These are phyloP conservation scores for Callionymus lyra DNA, from an alignment of 2,113 vertebrate species.

Conservation along the genomic window DNA sequence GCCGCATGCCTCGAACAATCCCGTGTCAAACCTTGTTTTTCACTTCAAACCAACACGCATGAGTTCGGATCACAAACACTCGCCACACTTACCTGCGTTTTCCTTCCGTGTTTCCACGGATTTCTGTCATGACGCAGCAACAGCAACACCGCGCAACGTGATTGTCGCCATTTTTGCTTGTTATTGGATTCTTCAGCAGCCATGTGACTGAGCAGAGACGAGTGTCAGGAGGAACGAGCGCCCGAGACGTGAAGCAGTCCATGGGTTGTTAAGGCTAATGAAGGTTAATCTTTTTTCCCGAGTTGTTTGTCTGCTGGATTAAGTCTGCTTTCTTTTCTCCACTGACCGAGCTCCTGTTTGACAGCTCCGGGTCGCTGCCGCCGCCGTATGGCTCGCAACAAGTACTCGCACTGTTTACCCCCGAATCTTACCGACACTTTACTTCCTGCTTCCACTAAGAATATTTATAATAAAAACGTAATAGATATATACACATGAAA, in stretches of 20 bases:
- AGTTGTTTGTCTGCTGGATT: slow-evolving; percentile 49
- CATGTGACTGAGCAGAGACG: slow-evolving; percentile 73
- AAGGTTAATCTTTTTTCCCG: slow-evolving; percentile 38
- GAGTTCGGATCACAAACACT: slow-evolving; percentile 1
- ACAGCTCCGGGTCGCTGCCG: slow-evolving; percentile 54
- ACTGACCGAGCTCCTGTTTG: slow-evolving; percentile 46
- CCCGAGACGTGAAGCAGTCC: not conserved
- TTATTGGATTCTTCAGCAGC: slow-evolving; percentile 79
- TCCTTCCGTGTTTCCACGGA: slow-evolving; percentile 67
- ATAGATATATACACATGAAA: too few relatives aligned
- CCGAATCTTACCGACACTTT: too few relatives aligned
- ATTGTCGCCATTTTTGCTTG: slow-evolving; percentile 91
- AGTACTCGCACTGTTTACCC: slow-evolving; percentile 31
- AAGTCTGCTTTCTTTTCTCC: slow-evolving; percentile 33
- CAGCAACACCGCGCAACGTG: slow-evolving; percentile 78
- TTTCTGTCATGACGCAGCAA: slow-evolving; percentile 87
- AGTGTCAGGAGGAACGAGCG: slow-evolving; percentile 48
- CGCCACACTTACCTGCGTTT: slow-evolving; percentile 40
- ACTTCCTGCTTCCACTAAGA: too few relatives aligned
- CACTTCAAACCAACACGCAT: not conserved
- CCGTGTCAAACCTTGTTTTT: slow-evolving; percentile 21
- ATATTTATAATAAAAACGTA: too few relatives aligned
- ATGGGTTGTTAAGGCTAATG: slow-evolving; percentile 21
- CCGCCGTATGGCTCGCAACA: slow-evolving; percentile 54
- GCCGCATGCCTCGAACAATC: slow-evolving; percentile 41